These are phyloP conservation scores for Phortica magna DNA, from an alignment of 2,888 invertebrate genomes.

Conservation along the genomic window DNA sequence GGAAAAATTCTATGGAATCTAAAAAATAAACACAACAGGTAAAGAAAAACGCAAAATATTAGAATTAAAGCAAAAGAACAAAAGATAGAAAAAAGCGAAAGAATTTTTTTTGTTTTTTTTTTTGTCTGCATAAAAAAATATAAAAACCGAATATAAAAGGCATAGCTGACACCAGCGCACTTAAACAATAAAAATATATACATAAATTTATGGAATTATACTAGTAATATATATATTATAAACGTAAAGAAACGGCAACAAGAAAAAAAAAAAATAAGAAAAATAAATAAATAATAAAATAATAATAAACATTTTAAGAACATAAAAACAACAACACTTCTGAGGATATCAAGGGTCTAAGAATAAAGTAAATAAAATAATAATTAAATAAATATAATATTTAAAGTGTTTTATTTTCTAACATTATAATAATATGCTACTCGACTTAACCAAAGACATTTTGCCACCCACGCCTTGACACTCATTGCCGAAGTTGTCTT, in stretches of 20 bases:
- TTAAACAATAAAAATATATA: slow-evolving; percentile 34
- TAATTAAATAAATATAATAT: slow-evolving; percentile 69
- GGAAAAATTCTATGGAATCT: slow-evolving; percentile 5
- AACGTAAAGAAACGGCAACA: slow-evolving; percentile 30
- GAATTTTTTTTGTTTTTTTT: not conserved
- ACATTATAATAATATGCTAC: too few relatives aligned
- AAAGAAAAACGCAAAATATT: slow-evolving; percentile 32
- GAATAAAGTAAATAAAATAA: slow-evolving; percentile 76
- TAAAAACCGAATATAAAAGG: not conserved
- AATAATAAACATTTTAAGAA: slow-evolving; percentile 54
- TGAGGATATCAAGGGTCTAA: slow-evolving; percentile 79
- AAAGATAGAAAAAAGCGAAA: slow-evolving; percentile 6
- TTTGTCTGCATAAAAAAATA: slow-evolving; percentile 11
- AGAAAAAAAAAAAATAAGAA: slow-evolving; percentile 25
- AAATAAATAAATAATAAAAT: slow-evolving; percentile 52
- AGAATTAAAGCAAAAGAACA: slow-evolving; percentile 29
- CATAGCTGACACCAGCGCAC: slow-evolving; percentile 26
- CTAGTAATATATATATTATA: slow-evolving; percentile 45
- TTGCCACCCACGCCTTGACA: too few relatives aligned
- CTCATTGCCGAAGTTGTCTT: too few relatives aligned
- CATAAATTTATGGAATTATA: slow-evolving; percentile 35
- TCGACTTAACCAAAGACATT: too few relatives aligned
- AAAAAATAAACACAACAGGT: slow-evolving; percentile 16
- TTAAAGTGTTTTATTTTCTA: slow-evolving; percentile 23
- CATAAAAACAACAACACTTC: slow-evolving; percentile 69